Conservation (phyloP, 2,797 vertebrate genomes). For the Notamacropus eugenii region DNA sequence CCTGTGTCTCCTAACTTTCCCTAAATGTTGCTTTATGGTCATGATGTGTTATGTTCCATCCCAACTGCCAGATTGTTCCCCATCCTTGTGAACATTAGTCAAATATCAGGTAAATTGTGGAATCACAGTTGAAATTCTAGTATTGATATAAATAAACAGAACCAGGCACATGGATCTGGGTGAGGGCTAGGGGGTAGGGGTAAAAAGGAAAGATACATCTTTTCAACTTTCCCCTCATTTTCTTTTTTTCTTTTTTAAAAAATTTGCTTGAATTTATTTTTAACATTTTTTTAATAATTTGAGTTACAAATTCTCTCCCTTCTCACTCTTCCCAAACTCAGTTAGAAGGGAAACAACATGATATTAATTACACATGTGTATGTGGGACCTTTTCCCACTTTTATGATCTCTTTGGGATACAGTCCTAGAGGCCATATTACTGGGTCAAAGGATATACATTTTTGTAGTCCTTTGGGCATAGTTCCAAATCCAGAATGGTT, state of each 20-base stretch:
- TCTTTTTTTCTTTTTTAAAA: not conserved
- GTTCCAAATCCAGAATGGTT: too few species aligned
- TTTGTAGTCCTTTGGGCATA: too few species aligned
- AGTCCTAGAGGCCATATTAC: too few species aligned
- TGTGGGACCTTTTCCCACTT: too few species aligned
- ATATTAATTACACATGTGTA: not conserved
- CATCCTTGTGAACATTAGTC: not conserved
- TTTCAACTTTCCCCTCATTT: not conserved
- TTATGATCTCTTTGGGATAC: too few species aligned
- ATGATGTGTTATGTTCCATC: not conserved
- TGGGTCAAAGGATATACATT: too few species aligned
- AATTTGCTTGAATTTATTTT: not conserved
- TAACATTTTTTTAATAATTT: not conserved
- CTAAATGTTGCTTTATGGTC: not conserved
- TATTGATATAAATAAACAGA: not conserved
- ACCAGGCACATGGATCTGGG: not conserved
- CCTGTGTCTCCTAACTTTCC: not conserved
- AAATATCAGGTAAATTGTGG: not conserved
- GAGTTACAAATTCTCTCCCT: not conserved
- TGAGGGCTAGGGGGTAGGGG: rapidly evolving
- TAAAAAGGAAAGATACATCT: not conserved
- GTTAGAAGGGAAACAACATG: not conserved
- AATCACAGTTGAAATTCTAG: not conserved
- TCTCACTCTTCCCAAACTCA: not conserved
- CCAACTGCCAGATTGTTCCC: not conserved